Conservation (phyloP, 2,113 vertebrate species). For the Pagrus major region DNA sequence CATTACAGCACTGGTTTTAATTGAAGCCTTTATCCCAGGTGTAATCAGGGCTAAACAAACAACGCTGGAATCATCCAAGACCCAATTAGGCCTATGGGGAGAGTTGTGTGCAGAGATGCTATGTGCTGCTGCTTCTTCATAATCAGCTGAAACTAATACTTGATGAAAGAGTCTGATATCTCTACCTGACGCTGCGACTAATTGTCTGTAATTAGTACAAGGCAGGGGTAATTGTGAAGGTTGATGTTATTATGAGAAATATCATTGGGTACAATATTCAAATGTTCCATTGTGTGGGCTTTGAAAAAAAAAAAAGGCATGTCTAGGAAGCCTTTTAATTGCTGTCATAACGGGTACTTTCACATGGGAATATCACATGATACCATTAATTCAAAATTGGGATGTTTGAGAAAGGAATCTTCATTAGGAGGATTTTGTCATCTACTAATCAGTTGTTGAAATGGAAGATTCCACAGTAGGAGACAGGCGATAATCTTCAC, state of each 20-base stretch:
- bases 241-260: conserved; percentile 62
- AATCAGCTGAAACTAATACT: conserved; percentile 75
- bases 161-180: conserved; percentile 69
- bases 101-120: conserved; percentile 48
- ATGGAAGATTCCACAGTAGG: conserved; percentile 32
- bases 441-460: conserved; percentile 44
- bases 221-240: conserved; percentile 67
- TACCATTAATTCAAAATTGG: conserved; percentile 29
- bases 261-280: conserved; percentile 56
- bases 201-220: conserved; percentile 76
- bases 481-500: conserved; percentile 40
- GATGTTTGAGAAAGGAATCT: conserved; percentile 22
- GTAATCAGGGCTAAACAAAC: conserved; percentile 80
- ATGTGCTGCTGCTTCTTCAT: conserved; percentile 64
- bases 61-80: conserved; percentile 72
- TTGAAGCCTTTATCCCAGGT: conserved; percentile 79
- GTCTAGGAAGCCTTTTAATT: conserved; percentile 53
- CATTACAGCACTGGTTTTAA: conserved; percentile 77
- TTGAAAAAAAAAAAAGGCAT: conserved; percentile 17
- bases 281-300: conserved; percentile 49
- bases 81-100: conserved; percentile 72
- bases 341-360: conserved; percentile 47
- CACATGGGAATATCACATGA: conserved; percentile 42
- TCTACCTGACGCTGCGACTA: conserved; percentile 67
- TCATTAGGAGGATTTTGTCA: conserved; percentile 44